Base-by-base conservation (phyloP, 2,113 vertebrate species). In the Arothron firmamentum region DNA sequence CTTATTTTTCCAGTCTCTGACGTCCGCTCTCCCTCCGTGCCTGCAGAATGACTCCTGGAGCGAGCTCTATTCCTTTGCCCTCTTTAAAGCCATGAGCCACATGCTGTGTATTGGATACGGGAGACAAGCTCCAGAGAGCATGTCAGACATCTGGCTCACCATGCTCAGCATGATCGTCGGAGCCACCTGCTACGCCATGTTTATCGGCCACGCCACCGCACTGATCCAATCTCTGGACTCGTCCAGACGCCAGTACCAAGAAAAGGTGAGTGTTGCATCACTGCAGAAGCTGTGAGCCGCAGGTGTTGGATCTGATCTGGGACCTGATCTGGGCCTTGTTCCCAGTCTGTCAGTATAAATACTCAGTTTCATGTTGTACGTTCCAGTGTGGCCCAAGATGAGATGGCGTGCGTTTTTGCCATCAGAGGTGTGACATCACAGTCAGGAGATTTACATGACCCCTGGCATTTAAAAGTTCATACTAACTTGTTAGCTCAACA, bases 81-180 rank as follows among this genome's bases (percentile, higher is more conserved):
- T 98, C 75, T 99, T 98, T 90, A 99, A 98, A 88, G 96, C 97
- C 63, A 98, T 99, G 97, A 99, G 97, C 86, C 97, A 98, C 91
- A 99, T 99, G 96, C 90, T 99, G 47, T 99, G 96, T 82, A 99
- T 99, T 1, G 96, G 96, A 7, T 98, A 98, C 0, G 96, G 96
- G 50, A 88, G 95, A 23, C 96, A 99, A 82, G 96, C 96, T 0
- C 96, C 96, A 0, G 95, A 98, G 88, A 95, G 96, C 89, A 97
- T 97, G 96, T 95, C 96, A 0, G 96, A 99, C 82, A 95, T 99
- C 90, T 99, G 96, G 96, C 91, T 98, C 38, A 98, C 96, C 2
- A 99, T 99, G 96, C 91, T 99, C 9, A 99, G 96, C 75, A 99
- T 99, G 96, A 99, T 99, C 0, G 96, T 99, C 19, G 96, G 96